Evolutionary conservation across 2,888 invertebrate species (phyloP).

Genomic region (Epistrophella euchroma): DNA sequence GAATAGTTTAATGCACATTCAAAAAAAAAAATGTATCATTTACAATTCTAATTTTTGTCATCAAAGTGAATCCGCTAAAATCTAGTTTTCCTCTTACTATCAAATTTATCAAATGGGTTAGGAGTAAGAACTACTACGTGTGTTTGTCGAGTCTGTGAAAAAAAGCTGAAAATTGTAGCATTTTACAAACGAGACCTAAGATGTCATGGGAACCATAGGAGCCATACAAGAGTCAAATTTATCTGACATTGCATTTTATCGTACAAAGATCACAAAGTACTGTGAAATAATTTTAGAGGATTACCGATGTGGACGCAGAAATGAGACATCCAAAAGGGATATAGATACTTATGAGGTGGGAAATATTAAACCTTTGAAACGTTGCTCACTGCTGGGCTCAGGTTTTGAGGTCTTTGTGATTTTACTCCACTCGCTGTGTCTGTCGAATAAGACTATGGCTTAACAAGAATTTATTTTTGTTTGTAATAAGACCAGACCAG

Average conservation of each 20-base stretch:
- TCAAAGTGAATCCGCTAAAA: constrained; percentile 17
- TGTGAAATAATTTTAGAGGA: constrained; percentile 9
- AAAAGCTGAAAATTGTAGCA: constrained; percentile 31
- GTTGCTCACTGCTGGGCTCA: neutral
- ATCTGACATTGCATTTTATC: constrained; percentile 53
- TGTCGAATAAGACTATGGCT: neutral
- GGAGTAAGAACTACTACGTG: neutral
- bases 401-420: neutral
- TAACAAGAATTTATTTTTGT: constrained; percentile 38
- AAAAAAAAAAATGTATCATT: constrained; percentile 8
- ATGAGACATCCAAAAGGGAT: neutral
- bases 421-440: neutral
- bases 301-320: neutral
- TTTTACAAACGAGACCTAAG: constrained; percentile 37
- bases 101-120: neutral
- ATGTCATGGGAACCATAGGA: constrained; percentile 55
- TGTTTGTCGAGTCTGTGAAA: constrained; percentile 8
- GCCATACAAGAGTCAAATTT: constrained; percentile 2
- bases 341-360: neutral
- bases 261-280: constrained; percentile 34
- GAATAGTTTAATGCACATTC: constrained; percentile 54
- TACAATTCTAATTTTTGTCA: constrained; percentile 28
- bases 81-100: neutral
- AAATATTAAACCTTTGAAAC: constrained; percentile 31
- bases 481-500: constrained; percentile 56